Evolutionary conservation across 2,888 invertebrate genomes (phyloP).

Genomic region (Colletes collaris): DNA sequence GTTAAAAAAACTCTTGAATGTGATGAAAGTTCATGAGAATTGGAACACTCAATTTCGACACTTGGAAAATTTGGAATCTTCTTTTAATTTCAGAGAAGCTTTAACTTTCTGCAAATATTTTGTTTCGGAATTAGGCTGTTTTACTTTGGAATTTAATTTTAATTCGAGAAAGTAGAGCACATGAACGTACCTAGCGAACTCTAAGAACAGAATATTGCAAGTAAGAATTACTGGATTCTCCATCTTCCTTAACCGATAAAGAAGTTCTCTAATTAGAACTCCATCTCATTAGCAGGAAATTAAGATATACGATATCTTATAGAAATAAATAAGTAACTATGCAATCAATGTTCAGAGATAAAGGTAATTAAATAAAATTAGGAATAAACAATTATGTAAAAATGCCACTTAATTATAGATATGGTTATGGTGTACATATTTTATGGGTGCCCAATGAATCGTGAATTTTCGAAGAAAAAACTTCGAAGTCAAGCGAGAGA

Average conservation of each 20-base stretch:
- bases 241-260: constrained; percentile 33
- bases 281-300: neutral
- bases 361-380: neutral
- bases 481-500: no score
- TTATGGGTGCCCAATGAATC: no score
- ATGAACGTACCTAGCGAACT: constrained; percentile 8
- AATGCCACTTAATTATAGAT: no score
- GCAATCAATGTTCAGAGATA: neutral
- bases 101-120: no score
- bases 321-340: neutral
- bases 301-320: neutral
- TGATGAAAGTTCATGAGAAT: neutral
- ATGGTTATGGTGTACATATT: no score
- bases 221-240: neutral
- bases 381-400: neutral
- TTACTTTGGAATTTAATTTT: no score
- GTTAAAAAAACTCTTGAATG: no score
- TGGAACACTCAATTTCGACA: neutral
- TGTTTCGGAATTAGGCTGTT: no score
- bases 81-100: no score
- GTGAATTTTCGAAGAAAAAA: no score
- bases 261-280: neutral
- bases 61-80: no score
- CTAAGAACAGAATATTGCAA: neutral
- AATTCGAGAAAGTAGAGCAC: no score